Evolutionary conservation across 2,888 invertebrate genomes (phyloP).

Genomic region (Drosophila mercatorum): DNA sequence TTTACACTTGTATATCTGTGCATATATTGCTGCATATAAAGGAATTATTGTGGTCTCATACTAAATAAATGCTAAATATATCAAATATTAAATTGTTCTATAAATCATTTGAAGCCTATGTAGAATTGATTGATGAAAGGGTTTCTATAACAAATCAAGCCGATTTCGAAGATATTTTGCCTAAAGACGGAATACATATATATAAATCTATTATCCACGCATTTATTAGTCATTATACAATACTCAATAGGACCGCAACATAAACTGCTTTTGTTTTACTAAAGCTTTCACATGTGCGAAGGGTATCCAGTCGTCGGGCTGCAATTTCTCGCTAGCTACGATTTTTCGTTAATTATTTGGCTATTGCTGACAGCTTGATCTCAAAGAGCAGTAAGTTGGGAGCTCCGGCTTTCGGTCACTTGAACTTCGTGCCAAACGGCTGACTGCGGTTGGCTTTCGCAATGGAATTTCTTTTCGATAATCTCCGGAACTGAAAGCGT

Average conservation of each 20-base stretch:
- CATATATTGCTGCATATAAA: too few species aligned
- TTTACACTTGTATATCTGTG: too few species aligned
- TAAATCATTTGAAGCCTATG: too few species aligned
- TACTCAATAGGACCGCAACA: neutral
- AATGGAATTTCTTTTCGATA: conserved; percentile 28
- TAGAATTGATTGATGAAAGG: too few species aligned
- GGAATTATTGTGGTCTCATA: too few species aligned
- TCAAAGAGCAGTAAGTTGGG: conserved; percentile 28
- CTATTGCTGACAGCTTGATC: conserved; percentile 30
- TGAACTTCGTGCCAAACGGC: conserved; percentile 62
- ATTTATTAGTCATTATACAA: too few species aligned
- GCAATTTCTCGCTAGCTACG: conserved; percentile 7
- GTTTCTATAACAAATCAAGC: too few species aligned
- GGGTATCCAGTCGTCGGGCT: neutral
- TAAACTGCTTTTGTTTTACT: neutral
- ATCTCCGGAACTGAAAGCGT: conserved; percentile 49
- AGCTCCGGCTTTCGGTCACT: conserved; percentile 36
- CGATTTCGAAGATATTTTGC: neutral
- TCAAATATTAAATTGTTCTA: too few species aligned
- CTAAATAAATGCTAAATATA: too few species aligned
- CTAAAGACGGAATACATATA: too few species aligned
- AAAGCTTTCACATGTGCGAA: neutral
- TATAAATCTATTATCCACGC: too few species aligned
- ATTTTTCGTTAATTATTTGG: conserved; percentile 1
- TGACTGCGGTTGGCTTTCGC: conserved; percentile 41